Conservation (phyloP, 2,888 invertebrate species). For the Crioceris asparagi region DNA sequence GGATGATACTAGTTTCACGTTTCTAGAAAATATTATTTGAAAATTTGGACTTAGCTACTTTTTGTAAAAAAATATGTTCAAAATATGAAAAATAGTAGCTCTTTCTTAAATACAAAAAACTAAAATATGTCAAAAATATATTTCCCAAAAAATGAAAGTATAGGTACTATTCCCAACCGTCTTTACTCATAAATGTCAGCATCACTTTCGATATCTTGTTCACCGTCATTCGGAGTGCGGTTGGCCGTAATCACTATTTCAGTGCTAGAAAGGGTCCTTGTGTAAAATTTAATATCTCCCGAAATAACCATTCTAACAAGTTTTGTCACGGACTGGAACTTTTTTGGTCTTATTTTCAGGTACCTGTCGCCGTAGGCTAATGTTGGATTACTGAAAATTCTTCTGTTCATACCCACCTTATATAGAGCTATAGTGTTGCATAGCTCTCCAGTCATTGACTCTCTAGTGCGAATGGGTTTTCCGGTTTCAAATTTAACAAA, state of each 20-base stretch:
- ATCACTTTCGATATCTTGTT: slow-evolving; percentile 8
- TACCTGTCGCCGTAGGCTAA: slow-evolving; percentile 8
- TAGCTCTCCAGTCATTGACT: slow-evolving; percentile 8
- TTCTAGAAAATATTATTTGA: slow-evolving; percentile 1
- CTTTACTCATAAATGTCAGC: slow-evolving; percentile 5
- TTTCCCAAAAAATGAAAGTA: not conserved
- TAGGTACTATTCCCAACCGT: not conserved
- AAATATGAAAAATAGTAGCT: not conserved
- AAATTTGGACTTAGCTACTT: slow-evolving; percentile 7
- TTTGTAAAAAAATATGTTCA: slow-evolving; percentile 2
- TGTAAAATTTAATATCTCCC: slow-evolving; percentile 10
- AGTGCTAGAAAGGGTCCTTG: slow-evolving; percentile 7
- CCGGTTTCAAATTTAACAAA: slow-evolving; percentile 4
- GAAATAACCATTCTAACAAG: slow-evolving; percentile 8
- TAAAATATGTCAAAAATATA: not conserved
- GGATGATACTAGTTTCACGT: slow-evolving; percentile 1
- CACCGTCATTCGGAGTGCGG: slow-evolving; percentile 2
- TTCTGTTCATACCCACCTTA: slow-evolving; percentile 6
- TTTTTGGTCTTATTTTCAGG: slow-evolving; percentile 9
- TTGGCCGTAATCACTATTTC: slow-evolving; percentile 1
- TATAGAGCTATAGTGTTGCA: slow-evolving; percentile 3
- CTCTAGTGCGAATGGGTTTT: slow-evolving; percentile 6
- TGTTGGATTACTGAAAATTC: slow-evolving; percentile 5
- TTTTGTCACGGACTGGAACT: slow-evolving; percentile 7
- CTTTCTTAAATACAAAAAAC: not conserved